A percentile compares a stretch with the other conserved stretches of the same genome.
Conservation (phyloP, 2,797 vertebrate species). For the Rhadinocentrus ornatus region DNA sequence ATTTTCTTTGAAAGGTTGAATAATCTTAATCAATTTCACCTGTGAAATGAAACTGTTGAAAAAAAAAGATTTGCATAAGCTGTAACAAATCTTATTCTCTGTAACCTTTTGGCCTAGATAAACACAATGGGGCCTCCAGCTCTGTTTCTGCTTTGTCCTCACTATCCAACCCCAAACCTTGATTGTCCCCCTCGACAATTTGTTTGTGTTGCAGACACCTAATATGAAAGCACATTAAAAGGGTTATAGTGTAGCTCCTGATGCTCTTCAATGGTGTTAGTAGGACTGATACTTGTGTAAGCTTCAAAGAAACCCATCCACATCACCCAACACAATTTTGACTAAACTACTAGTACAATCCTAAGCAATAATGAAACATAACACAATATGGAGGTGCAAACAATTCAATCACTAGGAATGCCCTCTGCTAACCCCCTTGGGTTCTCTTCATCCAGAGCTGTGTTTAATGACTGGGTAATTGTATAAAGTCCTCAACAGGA, state of each 20-base stretch:
- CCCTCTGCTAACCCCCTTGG: slow-evolving; percentile 36
- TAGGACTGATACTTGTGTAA: slow-evolving; percentile 45
- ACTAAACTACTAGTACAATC: slow-evolving; percentile 19
- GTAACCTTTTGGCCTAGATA: slow-evolving; percentile 32
- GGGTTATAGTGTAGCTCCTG: slow-evolving; percentile 31
- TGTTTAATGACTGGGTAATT: slow-evolving; percentile 75
- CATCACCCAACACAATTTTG: slow-evolving; percentile 30
- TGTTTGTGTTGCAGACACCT: slow-evolving; percentile 55
- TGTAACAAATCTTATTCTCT: slow-evolving; percentile 47
- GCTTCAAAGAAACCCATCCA: slow-evolving; percentile 25
- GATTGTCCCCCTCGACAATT: slow-evolving; percentile 42
- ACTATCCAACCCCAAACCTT: slow-evolving; percentile 44
- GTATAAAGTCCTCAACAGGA: slow-evolving; percentile 71
- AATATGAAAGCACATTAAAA: slow-evolving; percentile 56
- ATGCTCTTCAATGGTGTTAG: slow-evolving; percentile 54
- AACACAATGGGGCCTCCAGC: slow-evolving; percentile 32
- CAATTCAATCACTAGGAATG: slow-evolving; percentile 35
- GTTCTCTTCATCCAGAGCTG: slow-evolving; percentile 55
- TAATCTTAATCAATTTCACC: slow-evolving; percentile 44
- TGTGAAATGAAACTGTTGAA: slow-evolving; percentile 5
- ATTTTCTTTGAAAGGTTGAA: slow-evolving; percentile 20
- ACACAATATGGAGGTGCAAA: slow-evolving; percentile 21
- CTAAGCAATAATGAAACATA: slow-evolving; percentile 19
- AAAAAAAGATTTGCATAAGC: slow-evolving; percentile 18
- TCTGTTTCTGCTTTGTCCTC: slow-evolving; percentile 36